phyloP scores from a whole-genome alignment of 2,113 vertebrate genomes.

The Budorcas taxicolor region DNA sequence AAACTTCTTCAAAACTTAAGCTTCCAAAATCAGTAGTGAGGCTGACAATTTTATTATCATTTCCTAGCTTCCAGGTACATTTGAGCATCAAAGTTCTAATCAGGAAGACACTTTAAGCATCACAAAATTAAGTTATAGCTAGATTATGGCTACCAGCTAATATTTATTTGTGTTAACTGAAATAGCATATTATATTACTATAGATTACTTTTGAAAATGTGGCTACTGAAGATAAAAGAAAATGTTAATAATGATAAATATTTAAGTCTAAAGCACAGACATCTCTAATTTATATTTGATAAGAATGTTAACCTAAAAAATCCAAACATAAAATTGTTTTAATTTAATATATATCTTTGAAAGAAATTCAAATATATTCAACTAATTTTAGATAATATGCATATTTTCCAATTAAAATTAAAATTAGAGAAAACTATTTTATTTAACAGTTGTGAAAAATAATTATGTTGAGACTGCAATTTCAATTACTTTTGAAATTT shows the following conservation, averaged over 20 bases:
- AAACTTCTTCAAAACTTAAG: slow-evolving; percentile 33
- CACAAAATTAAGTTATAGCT: slow-evolving; percentile 40
- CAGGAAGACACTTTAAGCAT: slow-evolving; percentile 36
- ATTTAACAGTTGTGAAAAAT: not conserved
- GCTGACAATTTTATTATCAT: slow-evolving; percentile 35
- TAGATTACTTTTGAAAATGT: slow-evolving; percentile 47
- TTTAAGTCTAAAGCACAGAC: not conserved
- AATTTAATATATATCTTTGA: not conserved
- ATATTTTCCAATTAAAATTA: not conserved
- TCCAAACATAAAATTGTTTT: not conserved
- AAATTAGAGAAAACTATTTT: not conserved
- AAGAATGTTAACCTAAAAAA: not conserved
- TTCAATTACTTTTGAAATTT: not conserved
- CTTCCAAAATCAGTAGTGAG: not conserved
- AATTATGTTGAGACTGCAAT: not conserved
- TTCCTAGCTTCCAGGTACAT: slow-evolving; percentile 36
- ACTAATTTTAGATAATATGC: not conserved
- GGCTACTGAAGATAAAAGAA: not conserved
- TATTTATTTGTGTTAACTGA: slow-evolving; percentile 39
- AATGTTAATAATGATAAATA: slow-evolving; percentile 22
- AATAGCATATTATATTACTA: not conserved
- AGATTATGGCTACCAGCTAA: not conserved
- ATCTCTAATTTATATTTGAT: slow-evolving; percentile 29
- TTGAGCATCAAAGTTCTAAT: not conserved
- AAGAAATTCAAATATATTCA: not conserved